Base-by-base conservation (phyloP, 2,113 vertebrate species). In the Heloderma charlesbogerti region DNA sequence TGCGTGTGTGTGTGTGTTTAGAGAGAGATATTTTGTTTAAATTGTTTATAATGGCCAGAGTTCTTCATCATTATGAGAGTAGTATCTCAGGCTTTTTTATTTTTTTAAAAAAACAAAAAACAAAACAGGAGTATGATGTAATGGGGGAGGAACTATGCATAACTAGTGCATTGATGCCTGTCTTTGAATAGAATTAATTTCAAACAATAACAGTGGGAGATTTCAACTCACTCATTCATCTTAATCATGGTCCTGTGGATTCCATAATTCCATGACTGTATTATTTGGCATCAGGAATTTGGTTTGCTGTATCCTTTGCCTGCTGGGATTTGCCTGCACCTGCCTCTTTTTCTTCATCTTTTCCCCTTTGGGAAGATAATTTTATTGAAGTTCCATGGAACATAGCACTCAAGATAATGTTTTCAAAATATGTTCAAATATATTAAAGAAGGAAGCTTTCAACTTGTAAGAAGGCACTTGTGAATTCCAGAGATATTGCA, bases 281-380 rank as follows among this genome's bases (percentile, higher is more conserved):
- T 82, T 87, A 80, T 72, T 87, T 72, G 40, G 34, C 77, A 88
- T 84, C 57, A 83, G 79, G 71, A 75, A 91, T 74, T 81, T 87
- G 40, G 69, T 84, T 91, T 67, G 25, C 78, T 83, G 45, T 81
- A 81, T 82, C 66, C 25, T 87, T 87, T 69, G 60, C 84, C 29
- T 81, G 66, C 89, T 69, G 67, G 6, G 89, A 86, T 54, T n/a
- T 79, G n/a, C 75, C 75, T 86, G 37, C 57, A 67, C 69, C 54
- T 87, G 72, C 69, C n/a, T 60, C 57, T 75, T 74, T 82, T 91
- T 83, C 43, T 84, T 51, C 45, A 16, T 25, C 67, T 40, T 37
- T 90, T 75, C 34, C 34, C 66, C 45, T 77, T 37, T 83, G 80
- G 57, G 80, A 67, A 86, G 60, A 86, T 90, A 77, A 91, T 84